Evolutionary conservation across 2,797 vertebrate species (phyloP).

Genomic region (Varecia variegata): DNA sequence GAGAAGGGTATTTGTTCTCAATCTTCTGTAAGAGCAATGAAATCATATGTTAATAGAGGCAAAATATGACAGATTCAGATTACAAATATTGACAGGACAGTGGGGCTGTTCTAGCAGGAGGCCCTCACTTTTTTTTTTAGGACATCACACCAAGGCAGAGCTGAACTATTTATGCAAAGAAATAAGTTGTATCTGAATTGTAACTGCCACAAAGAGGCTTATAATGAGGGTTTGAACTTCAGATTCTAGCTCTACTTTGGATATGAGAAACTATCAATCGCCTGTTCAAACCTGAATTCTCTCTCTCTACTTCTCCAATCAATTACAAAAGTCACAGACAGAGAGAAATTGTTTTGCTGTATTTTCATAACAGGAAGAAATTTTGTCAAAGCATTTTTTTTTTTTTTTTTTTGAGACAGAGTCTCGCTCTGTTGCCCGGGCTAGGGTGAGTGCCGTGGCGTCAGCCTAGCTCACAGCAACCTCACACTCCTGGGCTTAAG

Average conservation of each 20-base stretch:
- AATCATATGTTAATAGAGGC: constrained; percentile 48
- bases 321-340: constrained; percentile 80
- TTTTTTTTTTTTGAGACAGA: too few species aligned
- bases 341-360: constrained; percentile 77
- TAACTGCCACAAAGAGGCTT: constrained; percentile 78
- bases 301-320: constrained; percentile 78
- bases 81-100: constrained; percentile 44
- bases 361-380: constrained; percentile 78
- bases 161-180: constrained; percentile 75
- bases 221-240: constrained; percentile 79
- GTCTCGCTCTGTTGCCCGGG: too few species aligned
- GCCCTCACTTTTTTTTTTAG: constrained; percentile 62
- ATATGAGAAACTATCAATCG: constrained; percentile 76
- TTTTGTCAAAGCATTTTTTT: constrained; percentile 71
- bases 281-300: constrained; percentile 78
- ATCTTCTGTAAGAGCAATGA: background rate
- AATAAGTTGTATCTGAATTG: constrained; percentile 76
- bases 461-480: too few species aligned
- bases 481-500: too few species aligned
- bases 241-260: constrained; percentile 76
- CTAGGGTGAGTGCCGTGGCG: too few species aligned
- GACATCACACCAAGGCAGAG: constrained; percentile 49
- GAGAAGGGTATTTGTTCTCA: background rate
- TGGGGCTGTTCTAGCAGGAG: background rate
- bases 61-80: constrained; percentile 37